Evolutionary conservation across 23 tunicate genomes (phyloP).

Genomic region (Ciona savignyi): DNA sequence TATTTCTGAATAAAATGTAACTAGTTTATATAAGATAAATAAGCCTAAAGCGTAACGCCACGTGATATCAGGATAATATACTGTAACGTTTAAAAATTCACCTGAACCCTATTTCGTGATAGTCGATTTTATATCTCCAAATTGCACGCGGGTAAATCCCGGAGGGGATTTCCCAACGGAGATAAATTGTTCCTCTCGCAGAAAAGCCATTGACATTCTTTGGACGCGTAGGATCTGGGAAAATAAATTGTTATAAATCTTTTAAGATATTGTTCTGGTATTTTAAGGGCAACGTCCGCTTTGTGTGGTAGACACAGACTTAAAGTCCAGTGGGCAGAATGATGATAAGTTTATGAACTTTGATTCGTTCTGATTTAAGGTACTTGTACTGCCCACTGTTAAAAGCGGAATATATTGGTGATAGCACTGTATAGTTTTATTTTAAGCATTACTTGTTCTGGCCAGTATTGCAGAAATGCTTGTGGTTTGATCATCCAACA

Average conservation of each 20-base stretch:
- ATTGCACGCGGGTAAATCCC: background rate
- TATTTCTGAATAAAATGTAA: background rate
- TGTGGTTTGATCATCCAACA: background rate
- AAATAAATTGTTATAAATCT: too few species aligned
- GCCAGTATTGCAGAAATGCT: background rate
- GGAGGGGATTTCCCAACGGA: constrained; percentile 8
- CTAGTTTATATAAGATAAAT: too few species aligned
- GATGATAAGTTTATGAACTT: too few species aligned
- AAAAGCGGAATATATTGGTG: background rate
- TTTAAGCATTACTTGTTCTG: constrained; percentile 7
- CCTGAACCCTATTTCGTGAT: too few species aligned
- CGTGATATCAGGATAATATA: too few species aligned
- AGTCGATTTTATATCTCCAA: constrained; percentile 1
- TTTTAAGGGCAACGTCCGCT: too few species aligned
- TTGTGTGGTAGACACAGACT: background rate
- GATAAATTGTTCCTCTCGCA: constrained; percentile 9
- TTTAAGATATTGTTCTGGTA: too few species aligned
- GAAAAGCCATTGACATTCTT: constrained; percentile 2
- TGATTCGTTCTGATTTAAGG: too few species aligned
- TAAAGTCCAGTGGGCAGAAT: background rate
- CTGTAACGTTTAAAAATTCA: too few species aligned
- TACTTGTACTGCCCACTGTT: too few species aligned
- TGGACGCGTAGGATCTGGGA: constrained; percentile 3
- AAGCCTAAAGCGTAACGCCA: too few species aligned
- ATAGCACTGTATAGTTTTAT: background rate